These are phyloP conservation scores for Digitonthophagus gazella DNA, from an alignment of 2,888 invertebrate species.

Conservation along the genomic window DNA sequence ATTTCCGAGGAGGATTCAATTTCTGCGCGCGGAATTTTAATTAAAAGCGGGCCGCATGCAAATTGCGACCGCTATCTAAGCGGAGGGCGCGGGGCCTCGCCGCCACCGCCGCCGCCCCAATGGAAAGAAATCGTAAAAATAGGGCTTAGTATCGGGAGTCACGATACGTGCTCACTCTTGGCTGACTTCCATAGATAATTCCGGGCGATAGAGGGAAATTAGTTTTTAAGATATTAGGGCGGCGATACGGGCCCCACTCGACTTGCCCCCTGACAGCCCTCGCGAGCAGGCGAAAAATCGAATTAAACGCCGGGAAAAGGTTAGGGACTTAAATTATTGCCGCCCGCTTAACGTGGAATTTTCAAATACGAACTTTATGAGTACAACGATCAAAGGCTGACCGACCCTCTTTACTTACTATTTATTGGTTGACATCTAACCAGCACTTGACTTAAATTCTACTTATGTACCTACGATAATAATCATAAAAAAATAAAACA, in stretches of 20 bases:
- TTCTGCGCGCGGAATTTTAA: not conserved
- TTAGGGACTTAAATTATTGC: not conserved
- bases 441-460: not conserved
- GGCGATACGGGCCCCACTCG: constrained; percentile 4
- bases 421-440: not conserved
- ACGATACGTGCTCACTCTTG: constrained; percentile 14
- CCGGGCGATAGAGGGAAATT: constrained; percentile 10
- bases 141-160: constrained; percentile 11
- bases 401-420: not conserved
- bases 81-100: too few relatives aligned
- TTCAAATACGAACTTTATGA: not conserved
- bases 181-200: constrained; percentile 13
- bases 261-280: not conserved
- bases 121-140: constrained; percentile 12
- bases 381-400: not conserved
- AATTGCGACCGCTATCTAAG: not conserved
- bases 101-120: too few relatives aligned
- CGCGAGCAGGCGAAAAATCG: not conserved
- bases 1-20: not conserved
- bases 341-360: not conserved
- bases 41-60: not conserved
- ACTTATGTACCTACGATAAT: too few relatives aligned
- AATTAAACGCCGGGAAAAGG: not conserved
- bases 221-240: constrained; percentile 14
- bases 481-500: too few relatives aligned